A percentile compares a stretch with the other conserved stretches of the same genome.
phyloP scores from a whole-genome alignment of 2,888 invertebrate genomes.

The Melanargia galathea region DNA sequence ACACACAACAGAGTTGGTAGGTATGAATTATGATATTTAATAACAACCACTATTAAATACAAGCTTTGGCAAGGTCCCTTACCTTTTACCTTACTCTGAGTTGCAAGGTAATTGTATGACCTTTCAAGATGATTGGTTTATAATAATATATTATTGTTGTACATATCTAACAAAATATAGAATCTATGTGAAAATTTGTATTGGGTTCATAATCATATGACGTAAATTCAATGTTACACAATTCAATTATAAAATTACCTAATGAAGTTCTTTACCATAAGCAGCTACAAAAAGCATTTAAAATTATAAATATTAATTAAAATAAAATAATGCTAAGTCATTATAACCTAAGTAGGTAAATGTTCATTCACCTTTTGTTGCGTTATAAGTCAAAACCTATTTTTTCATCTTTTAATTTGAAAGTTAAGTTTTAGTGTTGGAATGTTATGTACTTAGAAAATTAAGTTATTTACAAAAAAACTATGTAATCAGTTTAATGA shows the following conservation, averaged over 20 bases:
- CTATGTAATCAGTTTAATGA: too few species aligned
- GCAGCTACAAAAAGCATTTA: neutral
- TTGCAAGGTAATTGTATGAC: conserved; percentile 9
- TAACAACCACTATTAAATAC: neutral
- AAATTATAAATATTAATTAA: neutral
- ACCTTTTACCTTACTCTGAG: neutral
- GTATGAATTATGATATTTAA: too few species aligned
- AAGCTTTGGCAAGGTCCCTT: conserved; percentile 11
- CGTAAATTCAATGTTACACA: neutral
- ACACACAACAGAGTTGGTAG: neutral
- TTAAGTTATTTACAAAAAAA: too few species aligned
- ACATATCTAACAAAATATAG: neutral
- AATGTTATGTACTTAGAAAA: too few species aligned
- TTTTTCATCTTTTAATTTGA: neutral
- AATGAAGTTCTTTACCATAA: neutral
- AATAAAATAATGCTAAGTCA: neutral
- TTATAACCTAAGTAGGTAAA: neutral
- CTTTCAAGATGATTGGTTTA: conserved; percentile 8
- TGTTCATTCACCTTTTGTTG: neutral
- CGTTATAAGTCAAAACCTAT: neutral
- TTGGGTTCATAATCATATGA: neutral
- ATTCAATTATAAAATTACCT: neutral
- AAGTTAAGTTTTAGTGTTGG: too few species aligned
- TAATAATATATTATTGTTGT: neutral
- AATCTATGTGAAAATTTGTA: neutral